These are phyloP conservation scores for Drosophila elegans DNA, from an alignment of 1,140 invertebrate species.

Conservation along the genomic window DNA sequence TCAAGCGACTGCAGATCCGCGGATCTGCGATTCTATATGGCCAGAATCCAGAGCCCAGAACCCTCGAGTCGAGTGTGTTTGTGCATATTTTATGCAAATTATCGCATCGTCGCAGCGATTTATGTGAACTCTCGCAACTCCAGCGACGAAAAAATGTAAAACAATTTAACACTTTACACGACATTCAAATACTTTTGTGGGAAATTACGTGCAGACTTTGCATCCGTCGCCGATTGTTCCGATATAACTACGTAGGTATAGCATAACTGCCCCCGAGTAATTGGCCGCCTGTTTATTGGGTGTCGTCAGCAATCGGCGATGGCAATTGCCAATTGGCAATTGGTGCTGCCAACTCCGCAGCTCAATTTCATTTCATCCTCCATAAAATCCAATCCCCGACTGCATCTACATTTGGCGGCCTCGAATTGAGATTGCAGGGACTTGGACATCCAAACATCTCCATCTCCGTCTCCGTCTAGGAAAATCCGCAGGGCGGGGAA, in stretches of 20 bases:
- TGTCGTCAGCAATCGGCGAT: conserved; percentile 73
- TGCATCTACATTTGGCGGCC: conserved; percentile 23
- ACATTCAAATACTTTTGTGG: conserved; percentile 82
- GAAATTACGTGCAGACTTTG: conserved; percentile 58
- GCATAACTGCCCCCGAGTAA: conserved; percentile 36
- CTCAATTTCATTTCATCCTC: background rate
- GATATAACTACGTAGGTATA: conserved; percentile 1
- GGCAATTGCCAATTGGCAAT: conserved; percentile 69
- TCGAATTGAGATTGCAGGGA: conserved; percentile 26
- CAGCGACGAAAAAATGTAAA: conserved; percentile 60
- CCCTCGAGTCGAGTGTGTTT: conserved; percentile 21
- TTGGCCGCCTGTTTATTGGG: conserved; percentile 75
- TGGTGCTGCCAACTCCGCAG: conserved; percentile 43
- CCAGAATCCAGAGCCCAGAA: background rate
- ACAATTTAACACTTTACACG: conserved; percentile 83
- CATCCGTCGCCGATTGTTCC: conserved; percentile 57
- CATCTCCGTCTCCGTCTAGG: conserved; percentile 23
- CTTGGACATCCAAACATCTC: conserved; percentile 37
- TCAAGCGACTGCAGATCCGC: conserved; percentile 47
- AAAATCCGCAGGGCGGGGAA: background rate
- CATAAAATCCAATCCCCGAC: background rate
- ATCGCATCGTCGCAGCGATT: conserved; percentile 65
- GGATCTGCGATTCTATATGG: conserved; percentile 3
- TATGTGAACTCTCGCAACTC: conserved; percentile 52
- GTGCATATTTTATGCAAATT: conserved; percentile 83